Percentiles rank a stretch among this genome's conserved stretches.
Conservation (phyloP, 2,113 vertebrate genomes). For the Myrmophylax atrothorax region DNA sequence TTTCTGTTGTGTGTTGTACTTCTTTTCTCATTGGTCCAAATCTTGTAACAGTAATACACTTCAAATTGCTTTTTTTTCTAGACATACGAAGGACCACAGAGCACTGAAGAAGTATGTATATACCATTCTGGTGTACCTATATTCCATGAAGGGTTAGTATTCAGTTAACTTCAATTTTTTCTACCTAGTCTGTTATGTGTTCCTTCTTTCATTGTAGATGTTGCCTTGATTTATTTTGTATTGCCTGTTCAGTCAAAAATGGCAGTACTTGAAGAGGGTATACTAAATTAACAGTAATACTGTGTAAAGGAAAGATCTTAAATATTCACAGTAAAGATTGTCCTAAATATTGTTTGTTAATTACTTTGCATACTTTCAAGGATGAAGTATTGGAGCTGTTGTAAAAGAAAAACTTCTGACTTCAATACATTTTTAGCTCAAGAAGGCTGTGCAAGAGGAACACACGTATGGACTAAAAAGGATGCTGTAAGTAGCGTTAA, state of each 20-base stretch:
- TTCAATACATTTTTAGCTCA: constrained; percentile 95
- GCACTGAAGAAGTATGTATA: constrained; percentile 83
- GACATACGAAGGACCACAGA: constrained; percentile 84
- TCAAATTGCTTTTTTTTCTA: constrained; percentile 35
- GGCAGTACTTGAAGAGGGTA: background rate
- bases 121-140: constrained; percentile 93
- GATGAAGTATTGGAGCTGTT: constrained; percentile 99
- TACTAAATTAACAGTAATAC: background rate
- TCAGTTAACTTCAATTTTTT: background rate
- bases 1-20: background rate
- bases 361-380: constrained; percentile 69
- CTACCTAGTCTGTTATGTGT: background rate
- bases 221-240: background rate
- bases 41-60: background rate
- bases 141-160: constrained; percentile 94
- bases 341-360: constrained; percentile 17
- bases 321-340: background rate
- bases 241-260: background rate
- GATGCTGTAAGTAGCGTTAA: constrained; percentile 80
- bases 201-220: background rate
- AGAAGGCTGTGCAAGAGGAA: constrained; percentile 88
- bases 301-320: background rate
- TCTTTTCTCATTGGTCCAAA: background rate
- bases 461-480: constrained; percentile 90
- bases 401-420: constrained; percentile 95